These are phyloP conservation scores for Pachyrhynchus sulphureomaculatus DNA, from an alignment of 1,140 invertebrate species.

Conservation along the genomic window DNA sequence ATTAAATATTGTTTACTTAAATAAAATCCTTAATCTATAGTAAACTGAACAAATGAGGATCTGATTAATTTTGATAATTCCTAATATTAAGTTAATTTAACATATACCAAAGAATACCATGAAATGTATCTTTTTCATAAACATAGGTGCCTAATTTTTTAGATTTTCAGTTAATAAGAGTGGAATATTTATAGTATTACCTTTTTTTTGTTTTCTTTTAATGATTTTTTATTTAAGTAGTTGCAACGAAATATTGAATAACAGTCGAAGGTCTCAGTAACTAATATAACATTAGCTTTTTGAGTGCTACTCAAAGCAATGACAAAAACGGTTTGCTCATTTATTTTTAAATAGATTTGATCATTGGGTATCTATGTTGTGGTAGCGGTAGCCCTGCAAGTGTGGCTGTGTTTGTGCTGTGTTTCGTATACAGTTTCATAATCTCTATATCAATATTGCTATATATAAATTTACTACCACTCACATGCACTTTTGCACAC, in stretches of 20 bases:
- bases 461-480: conserved; percentile 31
- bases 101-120: too few species aligned
- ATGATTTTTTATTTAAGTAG: neutral
- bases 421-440: conserved; percentile 46
- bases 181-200: too few species aligned
- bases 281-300: neutral
- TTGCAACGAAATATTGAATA: neutral
- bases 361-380: conserved; percentile 44
- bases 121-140: too few species aligned
- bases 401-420: conserved; percentile 53
- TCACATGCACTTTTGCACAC: conserved; percentile 47
- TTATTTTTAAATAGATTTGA: neutral
- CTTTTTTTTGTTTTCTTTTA: too few species aligned
- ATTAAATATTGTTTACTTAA: too few species aligned
- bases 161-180: too few species aligned
- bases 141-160: too few species aligned
- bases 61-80: too few species aligned
- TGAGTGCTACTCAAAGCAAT: conserved; percentile 6
- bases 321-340: neutral
- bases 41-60: too few species aligned
- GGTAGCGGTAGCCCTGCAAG: conserved; percentile 53
- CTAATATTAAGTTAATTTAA: too few species aligned
- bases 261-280: neutral
- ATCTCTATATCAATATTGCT: conserved; percentile 39
- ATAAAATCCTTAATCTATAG: too few species aligned